Conservation (phyloP, 2,888 invertebrate genomes). For the Microctonus hyperodae region DNA sequence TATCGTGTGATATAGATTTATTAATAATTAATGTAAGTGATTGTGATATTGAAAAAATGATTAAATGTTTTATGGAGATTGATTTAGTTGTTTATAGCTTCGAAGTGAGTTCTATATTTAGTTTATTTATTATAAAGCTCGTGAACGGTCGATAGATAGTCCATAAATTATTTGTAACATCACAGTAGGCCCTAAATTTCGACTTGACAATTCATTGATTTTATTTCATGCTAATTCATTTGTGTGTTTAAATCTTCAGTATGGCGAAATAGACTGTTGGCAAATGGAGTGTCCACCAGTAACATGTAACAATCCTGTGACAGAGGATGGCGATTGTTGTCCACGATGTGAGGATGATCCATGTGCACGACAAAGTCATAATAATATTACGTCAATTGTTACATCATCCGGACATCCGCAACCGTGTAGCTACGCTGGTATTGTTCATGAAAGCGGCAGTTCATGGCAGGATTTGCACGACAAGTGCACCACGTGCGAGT, state of each 20-base stretch:
- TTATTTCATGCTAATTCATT: background rate
- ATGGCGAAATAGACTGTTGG: slow-evolving; percentile 90
- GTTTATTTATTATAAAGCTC: no score
- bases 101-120: no score
- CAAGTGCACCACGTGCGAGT: slow-evolving; percentile 76
- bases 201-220: background rate
- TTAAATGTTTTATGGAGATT: no score
- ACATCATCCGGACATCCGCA: slow-evolving; percentile 48
- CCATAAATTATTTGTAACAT: no score
- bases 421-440: slow-evolving; percentile 71
- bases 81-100: no score
- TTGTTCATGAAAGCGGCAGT: slow-evolving; percentile 69
- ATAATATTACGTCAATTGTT: slow-evolving; percentile 47
- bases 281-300: slow-evolving; percentile 82
- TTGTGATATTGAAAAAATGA: no score
- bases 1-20: no score
- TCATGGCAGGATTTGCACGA: slow-evolving; percentile 70
- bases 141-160: no score
- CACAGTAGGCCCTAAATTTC: no score
- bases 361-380: slow-evolving; percentile 58
- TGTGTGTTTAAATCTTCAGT: slow-evolving; percentile 64
- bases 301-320: slow-evolving; percentile 70
- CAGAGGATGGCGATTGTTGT: slow-evolving; percentile 75
- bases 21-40: no score
- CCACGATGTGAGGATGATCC: slow-evolving; percentile 74